Percentiles rank a stretch among this genome's conserved stretches.
Conservation (phyloP, 2,113 vertebrate species). For the Thalassarche chlororhynchos region DNA sequence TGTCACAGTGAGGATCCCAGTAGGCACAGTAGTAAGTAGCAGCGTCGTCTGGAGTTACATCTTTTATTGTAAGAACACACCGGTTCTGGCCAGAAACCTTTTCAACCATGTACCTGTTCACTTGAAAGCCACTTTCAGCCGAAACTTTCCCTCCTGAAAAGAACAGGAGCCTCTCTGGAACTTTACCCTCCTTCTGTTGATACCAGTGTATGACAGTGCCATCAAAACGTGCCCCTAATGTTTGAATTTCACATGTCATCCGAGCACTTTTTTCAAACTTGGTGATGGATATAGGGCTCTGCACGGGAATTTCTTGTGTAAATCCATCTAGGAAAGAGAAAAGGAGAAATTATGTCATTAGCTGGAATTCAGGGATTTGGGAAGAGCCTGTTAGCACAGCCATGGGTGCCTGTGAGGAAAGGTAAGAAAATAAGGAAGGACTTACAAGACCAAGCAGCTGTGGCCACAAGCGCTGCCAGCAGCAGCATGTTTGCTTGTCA, state of each 20-base stretch:
- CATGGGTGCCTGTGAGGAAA: background rate
- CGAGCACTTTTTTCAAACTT: background rate
- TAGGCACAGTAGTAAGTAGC: conserved; percentile 10
- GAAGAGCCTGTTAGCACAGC: background rate
- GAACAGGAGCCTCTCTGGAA: background rate
- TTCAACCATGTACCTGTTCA: background rate
- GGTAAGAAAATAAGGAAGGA: background rate
- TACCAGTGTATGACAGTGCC: background rate
- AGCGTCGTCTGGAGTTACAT: background rate
- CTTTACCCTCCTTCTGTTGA: background rate
- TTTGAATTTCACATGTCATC: background rate
- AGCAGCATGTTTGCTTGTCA: background rate
- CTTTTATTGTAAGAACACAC: background rate
- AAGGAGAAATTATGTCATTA: background rate
- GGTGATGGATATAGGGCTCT: background rate
- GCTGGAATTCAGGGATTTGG: background rate
- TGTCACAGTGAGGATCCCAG: background rate
- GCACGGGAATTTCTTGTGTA: background rate
- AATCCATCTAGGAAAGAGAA: background rate
- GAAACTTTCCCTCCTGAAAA: background rate
- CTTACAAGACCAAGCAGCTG: background rate
- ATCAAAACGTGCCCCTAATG: background rate
- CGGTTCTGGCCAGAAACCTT: background rate
- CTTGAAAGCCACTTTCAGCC: background rate
- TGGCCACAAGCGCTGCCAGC: background rate